Base-by-base conservation (phyloP, 2,888 invertebrate species). In the Catocala sponsa region DNA sequence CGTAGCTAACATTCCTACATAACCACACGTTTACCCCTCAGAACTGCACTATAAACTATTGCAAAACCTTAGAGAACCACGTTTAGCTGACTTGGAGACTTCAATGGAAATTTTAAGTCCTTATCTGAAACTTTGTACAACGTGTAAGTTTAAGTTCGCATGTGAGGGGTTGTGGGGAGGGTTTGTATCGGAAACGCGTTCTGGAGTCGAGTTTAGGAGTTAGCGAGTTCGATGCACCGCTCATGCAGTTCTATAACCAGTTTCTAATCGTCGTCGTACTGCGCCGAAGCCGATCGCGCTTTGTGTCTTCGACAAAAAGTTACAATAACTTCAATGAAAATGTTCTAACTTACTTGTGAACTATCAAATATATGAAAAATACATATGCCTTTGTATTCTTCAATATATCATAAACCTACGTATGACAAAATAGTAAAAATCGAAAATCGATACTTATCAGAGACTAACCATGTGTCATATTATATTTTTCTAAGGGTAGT, bases 251-350 rank as follows among this genome's bases (percentile, higher is more conserved):
- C 64, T 61, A 68, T 69, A 84, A 93, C 93, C 91, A 91, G 93
- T 93, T 92, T 70, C 92, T 93, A 93, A 93, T 92, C 91, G 92
- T 68, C 74, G 84, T 75, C 74, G 84, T 75, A 79, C 83, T 86
- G 85, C 83, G 87, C 89, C 79, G 85, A 84, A 79, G 80, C 83
- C 88, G 86, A 86, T 90, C 91, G 86, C 67, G 80, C 74, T 71
- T 72, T 67, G 66, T 78, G 65, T 74, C 77, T 79, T 73, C 72
- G 79, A 83, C 87, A 90, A 92, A 91, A 92, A 91, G 81, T 91
- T 89, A 85, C 87, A 90, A 88, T 88, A 87, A 87, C 83, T 88
- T 84, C 87, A 84, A 77, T 81, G 80, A 78, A 76, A 76, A 76
- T 68, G 69, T 70, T 72, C 59, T 48, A 57, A 57, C 55, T 61